Percentiles rank a stretch among this genome's conserved stretches.
Conservation (phyloP, 2,888 invertebrate genomes). For the Parelbella ahira region DNA sequence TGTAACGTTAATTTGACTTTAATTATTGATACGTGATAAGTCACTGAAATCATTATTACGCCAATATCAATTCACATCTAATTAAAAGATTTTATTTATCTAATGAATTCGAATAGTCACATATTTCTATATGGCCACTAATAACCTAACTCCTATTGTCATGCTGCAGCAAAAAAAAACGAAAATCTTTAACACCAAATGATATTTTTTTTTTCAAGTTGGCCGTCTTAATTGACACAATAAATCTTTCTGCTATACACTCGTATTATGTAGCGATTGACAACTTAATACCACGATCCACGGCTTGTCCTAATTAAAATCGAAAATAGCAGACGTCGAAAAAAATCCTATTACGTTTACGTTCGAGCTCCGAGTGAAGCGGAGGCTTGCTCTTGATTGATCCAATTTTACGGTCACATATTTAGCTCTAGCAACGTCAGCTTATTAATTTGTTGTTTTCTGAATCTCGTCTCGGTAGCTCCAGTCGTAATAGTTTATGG, state of each 20-base stretch:
- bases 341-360: constrained; percentile 21
- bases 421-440: constrained; percentile 9
- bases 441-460: constrained; percentile 17
- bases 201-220: no score
- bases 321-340: constrained; percentile 26
- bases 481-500: not conserved
- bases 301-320: constrained; percentile 31
- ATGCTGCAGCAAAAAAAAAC: no score
- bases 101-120: no score
- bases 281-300: constrained; percentile 31
- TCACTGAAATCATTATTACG: no score
- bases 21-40: no score
- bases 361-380: constrained; percentile 5
- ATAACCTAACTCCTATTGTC: no score
- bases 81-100: no score
- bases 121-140: no score
- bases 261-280: constrained; percentile 30
- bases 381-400: constrained; percentile 14
- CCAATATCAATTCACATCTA: no score
- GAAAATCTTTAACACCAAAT: no score
- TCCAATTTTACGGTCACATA: constrained; percentile 29
- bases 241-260: constrained; percentile 30
- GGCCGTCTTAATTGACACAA: constrained; percentile 21
- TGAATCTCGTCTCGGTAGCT: not conserved
- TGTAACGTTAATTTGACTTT: no score